These are phyloP conservation scores for Acheta domesticus DNA, from an alignment of 2,888 invertebrate species.

Conservation along the genomic window DNA sequence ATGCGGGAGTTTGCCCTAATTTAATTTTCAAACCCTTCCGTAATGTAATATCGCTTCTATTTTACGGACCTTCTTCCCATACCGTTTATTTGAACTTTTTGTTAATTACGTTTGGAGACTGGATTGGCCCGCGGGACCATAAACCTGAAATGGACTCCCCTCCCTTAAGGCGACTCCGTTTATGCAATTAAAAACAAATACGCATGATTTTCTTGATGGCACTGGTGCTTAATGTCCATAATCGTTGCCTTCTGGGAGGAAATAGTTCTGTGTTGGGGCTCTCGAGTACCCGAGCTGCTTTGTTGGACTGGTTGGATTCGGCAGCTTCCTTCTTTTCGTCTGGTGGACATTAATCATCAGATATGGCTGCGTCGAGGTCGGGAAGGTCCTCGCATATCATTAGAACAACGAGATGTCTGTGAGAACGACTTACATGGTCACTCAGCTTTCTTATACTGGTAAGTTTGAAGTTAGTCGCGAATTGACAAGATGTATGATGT, in stretches of 20 bases:
- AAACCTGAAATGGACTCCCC: background rate
- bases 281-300: no score
- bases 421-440: no score
- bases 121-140: background rate
- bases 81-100: background rate
- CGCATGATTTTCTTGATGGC: background rate
- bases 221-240: background rate
- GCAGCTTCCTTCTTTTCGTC: no score
- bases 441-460: no score
- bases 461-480: no score
- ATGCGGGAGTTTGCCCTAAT: background rate
- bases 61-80: background rate
- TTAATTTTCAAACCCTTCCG: background rate
- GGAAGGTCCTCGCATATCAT: no score
- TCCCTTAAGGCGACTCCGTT: background rate
- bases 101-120: background rate
- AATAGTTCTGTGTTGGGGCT: background rate
- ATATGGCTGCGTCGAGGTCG: no score
- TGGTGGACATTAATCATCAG: no score
- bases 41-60: constrained; percentile 5
- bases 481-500: no score
- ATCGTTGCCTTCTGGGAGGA: background rate
- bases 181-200: background rate
- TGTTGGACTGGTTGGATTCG: no score
- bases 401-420: no score